phyloP scores from a whole-genome alignment of 2,797 vertebrate species.

The Eremophila alpestris region DNA sequence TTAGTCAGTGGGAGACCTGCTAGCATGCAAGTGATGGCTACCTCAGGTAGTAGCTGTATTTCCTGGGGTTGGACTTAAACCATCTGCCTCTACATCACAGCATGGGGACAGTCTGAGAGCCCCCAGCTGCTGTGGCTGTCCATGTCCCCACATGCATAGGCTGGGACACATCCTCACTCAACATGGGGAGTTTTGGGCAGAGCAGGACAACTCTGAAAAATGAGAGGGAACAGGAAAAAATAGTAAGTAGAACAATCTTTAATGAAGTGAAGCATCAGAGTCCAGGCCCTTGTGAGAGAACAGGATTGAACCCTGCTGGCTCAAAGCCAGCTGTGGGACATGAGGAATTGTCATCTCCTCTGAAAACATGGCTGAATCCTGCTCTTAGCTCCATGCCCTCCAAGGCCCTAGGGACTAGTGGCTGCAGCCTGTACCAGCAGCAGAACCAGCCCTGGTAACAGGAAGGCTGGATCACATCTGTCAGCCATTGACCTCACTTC shows the following conservation, averaged over 20 bases:
- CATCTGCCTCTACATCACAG: rapidly evolving
- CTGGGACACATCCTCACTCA: rapidly evolving
- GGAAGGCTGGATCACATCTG: not conserved
- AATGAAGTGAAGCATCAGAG: not conserved
- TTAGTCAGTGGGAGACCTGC: not conserved
- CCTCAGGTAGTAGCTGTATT: not conserved
- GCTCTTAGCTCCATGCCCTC: not conserved
- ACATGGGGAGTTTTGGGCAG: rapidly evolving
- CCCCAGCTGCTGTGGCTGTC: not conserved
- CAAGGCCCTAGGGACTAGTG: not conserved
- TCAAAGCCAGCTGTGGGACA: not conserved
- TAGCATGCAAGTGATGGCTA: not conserved
- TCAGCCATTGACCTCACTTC: constrained; percentile 37
- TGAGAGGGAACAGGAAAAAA: not conserved
- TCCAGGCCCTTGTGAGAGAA: not conserved
- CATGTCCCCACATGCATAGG: rapidly evolving
- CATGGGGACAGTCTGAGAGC: not conserved
- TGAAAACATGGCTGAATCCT: not conserved
- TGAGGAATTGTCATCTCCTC: not conserved
- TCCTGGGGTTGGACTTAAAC: not conserved
- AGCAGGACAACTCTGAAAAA: not conserved
- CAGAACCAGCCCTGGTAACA: not conserved
- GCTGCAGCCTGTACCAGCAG: not conserved
- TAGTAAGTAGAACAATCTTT: not conserved
- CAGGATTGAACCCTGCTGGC: not conserved